Evolutionary conservation across 2,888 invertebrate species (phyloP).

Genomic region (Pseudococcus jackbeardsleyi): DNA sequence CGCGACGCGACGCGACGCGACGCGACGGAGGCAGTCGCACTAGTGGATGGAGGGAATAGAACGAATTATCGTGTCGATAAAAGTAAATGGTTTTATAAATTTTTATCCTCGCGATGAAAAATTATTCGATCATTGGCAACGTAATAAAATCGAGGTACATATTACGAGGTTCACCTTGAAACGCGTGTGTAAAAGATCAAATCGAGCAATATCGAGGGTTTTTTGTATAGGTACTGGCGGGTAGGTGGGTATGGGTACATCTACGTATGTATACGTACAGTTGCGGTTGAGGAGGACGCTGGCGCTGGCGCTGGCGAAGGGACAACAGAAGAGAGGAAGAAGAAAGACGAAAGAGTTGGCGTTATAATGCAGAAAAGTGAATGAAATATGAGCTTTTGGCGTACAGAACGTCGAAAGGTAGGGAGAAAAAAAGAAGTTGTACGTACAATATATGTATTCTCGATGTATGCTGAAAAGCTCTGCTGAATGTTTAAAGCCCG

Average conservation of each 20-base stretch:
- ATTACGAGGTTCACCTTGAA: slow-evolving; percentile 21
- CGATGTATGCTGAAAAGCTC: slow-evolving; percentile 11
- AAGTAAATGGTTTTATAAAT: neutral
- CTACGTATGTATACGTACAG: neutral
- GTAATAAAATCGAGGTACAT: neutral
- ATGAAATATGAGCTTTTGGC: slow-evolving; percentile 13
- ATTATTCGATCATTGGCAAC: neutral
- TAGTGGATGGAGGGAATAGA: neutral
- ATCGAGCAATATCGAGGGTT: neutral
- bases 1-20: too few relatives aligned
- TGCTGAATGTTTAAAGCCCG: slow-evolving; percentile 18
- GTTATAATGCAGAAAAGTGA: neutral
- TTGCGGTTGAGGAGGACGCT: too few relatives aligned
- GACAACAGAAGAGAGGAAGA: neutral
- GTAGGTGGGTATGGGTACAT: too few relatives aligned
- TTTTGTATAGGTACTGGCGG: neutral
- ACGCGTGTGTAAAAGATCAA: neutral
- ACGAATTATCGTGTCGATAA: neutral
- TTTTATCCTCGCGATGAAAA: neutral
- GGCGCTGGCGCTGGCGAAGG: neutral
- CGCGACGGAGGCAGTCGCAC: neutral
- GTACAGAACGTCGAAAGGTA: slow-evolving; percentile 10
- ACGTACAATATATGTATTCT: neutral
- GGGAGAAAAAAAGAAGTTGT: neutral
- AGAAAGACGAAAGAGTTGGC: neutral